Percentiles rank a stretch among this genome's conserved stretches.
Conservation (phyloP, 2,888 invertebrate species). For the Eupithecia dodoneata region DNA sequence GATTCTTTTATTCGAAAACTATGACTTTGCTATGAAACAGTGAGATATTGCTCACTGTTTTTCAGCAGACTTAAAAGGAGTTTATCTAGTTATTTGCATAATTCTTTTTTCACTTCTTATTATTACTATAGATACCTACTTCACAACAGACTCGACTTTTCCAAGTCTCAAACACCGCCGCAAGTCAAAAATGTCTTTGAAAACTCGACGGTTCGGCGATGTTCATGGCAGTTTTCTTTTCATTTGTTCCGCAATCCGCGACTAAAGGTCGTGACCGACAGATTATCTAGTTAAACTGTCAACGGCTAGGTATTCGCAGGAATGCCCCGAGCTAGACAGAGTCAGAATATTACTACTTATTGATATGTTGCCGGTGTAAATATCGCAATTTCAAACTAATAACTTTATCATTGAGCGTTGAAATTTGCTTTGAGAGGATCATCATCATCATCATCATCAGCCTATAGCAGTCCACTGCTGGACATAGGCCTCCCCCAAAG, state of each 20-base stretch:
- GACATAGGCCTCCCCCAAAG: too few relatives aligned
- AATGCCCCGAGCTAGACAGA: conserved; percentile 27
- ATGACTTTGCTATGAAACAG: background rate
- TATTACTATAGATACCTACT: too few relatives aligned
- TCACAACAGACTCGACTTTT: too few relatives aligned
- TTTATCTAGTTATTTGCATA: too few relatives aligned
- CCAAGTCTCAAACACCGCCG: background rate
- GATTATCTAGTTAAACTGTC: background rate
- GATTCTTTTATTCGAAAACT: background rate
- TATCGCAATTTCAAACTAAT: conserved; percentile 27
- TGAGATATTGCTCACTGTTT: too few relatives aligned
- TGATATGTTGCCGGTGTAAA: conserved; percentile 7
- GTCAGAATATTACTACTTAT: conserved; percentile 5
- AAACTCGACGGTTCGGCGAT: background rate
- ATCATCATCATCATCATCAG: too few relatives aligned
- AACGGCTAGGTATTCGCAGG: conserved; percentile 21
- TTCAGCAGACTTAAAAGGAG: too few relatives aligned
- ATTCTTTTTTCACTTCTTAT: too few relatives aligned
- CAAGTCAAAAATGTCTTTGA: background rate
- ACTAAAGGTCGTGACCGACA: conserved; percentile 18
- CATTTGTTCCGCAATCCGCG: background rate
- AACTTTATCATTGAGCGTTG: conserved; percentile 24
- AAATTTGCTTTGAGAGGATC: background rate
- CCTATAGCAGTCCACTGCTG: too few relatives aligned
- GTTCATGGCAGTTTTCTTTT: background rate